Evolutionary conservation across 2,113 vertebrate species (phyloP).

Genomic region (Chinchilla lanigera): DNA sequence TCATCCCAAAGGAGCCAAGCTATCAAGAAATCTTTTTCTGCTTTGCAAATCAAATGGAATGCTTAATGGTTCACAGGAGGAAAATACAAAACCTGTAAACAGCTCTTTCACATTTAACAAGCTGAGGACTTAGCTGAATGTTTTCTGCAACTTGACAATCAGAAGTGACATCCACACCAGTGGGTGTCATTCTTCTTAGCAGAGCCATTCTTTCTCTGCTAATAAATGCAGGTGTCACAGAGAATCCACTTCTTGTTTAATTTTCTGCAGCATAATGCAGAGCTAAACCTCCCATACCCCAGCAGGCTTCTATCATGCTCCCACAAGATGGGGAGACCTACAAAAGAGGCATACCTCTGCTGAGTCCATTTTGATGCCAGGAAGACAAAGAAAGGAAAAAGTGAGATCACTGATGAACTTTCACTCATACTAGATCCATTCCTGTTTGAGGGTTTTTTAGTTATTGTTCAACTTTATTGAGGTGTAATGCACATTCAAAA

Average conservation of each 20-base stretch:
- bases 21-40: constrained; percentile 34
- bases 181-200: constrained; percentile 26
- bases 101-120: constrained; percentile 63
- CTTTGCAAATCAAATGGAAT: constrained; percentile 62
- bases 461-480: neutral
- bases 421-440: no score
- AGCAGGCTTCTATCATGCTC: neutral
- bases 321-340: neutral
- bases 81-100: constrained; percentile 57
- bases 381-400: neutral
- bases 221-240: constrained; percentile 50
- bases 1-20: constrained; percentile 15
- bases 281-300: neutral
- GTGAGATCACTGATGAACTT: neutral
- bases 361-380: neutral
- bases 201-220: constrained; percentile 33
- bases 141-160: constrained; percentile 59
- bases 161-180: constrained; percentile 65
- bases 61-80: constrained; percentile 48
- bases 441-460: neutral
- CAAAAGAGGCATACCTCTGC: neutral
- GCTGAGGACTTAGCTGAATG: constrained; percentile 31
- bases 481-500: neutral
- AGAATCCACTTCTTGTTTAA: neutral
- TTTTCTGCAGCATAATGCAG: constrained; percentile 28